Evolutionary conservation across 2,888 invertebrate genomes (phyloP).

Genomic region (Mesorhabditis sp.): DNA sequence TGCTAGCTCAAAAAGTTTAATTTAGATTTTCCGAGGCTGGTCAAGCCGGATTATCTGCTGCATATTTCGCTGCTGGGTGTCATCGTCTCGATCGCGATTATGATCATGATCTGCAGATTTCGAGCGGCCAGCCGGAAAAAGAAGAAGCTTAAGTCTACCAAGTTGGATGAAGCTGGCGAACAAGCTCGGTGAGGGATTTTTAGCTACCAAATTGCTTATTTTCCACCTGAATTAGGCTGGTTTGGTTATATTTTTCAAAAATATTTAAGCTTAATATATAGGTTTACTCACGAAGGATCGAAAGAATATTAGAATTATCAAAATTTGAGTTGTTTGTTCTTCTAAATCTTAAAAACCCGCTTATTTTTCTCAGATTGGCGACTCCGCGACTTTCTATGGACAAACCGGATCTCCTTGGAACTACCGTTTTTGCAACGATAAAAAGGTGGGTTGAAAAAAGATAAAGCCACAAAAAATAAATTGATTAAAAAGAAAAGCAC

Average conservation of each 20-base stretch:
- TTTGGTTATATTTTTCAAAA: too few species aligned
- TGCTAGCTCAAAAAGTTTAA: too few species aligned
- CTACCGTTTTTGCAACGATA: too few species aligned
- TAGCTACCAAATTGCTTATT: too few species aligned
- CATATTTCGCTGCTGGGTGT: background rate
- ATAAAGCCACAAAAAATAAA: too few species aligned
- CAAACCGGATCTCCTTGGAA: constrained; percentile 18
- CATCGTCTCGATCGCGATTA: background rate
- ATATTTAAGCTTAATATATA: too few species aligned
- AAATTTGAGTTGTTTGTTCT: too few species aligned
- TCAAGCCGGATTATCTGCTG: constrained; percentile 5
- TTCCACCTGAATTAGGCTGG: too few species aligned
- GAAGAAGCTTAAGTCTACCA: background rate
- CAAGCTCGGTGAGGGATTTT: background rate
- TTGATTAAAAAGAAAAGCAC: background rate
- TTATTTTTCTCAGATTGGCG: background rate
- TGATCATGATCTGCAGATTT: background rate
- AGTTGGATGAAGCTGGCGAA: constrained; percentile 1
- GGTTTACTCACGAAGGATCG: too few species aligned
- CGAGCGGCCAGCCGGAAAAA: background rate
- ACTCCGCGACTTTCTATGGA: constrained; percentile 10
- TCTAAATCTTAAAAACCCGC: too few species aligned
- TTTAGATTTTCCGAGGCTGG: background rate
- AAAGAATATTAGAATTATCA: too few species aligned
- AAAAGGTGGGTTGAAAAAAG: too few species aligned